Base-by-base conservation (phyloP, 2,797 vertebrate species). In the Squalus acanthias region DNA sequence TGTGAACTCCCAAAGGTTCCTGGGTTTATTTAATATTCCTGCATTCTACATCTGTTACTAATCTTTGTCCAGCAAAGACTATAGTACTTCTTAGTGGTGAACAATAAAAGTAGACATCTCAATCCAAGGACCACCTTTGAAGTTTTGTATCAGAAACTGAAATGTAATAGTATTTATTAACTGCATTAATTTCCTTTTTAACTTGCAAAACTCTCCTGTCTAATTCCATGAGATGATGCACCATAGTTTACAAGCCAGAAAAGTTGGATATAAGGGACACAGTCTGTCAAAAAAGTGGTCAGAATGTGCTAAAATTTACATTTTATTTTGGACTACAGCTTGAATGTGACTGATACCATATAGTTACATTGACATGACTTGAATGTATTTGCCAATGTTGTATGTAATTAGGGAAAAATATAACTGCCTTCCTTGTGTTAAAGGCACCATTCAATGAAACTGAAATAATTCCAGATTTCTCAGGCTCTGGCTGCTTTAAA, bases 371-470 rank as follows among this genome's bases (percentile, higher is more conserved):
- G 94, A 76, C 70, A 74, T 74, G 50, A 95, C 63, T 76, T 95
- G 94, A 95, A 76, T 95, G 94, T 95, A 95, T 57, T 91, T 91
- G 29, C 88, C 88, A 91, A 60, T 60, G 9, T 91, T 63, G 53
- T 74, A 95, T 76, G 46, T 76, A 29, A 95, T 74, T 92, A 92
- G 13, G 60, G 33, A 65, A n/a, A 65, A 65, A 65, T 91, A 65
- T 92, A 85, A 63, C 33, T 33, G 33, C 89, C 33, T n/a, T n/a
- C 60, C 33, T 95, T 60, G n/a, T 93, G 65, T 94, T 94, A 26
- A 57, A 76, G 26, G 67, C 72, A 76, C 69, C 12, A 33, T 33
- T 95, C 60, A 26, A 15, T 95, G 26, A 95, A 74, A 95, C 69
- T 93, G 60, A 74, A 57, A 76, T 76, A 57, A 76, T n/a, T 72